These are phyloP conservation scores for Leptinotarsa tumamoca DNA, from an alignment of 2,888 invertebrate species.

Conservation along the genomic window DNA sequence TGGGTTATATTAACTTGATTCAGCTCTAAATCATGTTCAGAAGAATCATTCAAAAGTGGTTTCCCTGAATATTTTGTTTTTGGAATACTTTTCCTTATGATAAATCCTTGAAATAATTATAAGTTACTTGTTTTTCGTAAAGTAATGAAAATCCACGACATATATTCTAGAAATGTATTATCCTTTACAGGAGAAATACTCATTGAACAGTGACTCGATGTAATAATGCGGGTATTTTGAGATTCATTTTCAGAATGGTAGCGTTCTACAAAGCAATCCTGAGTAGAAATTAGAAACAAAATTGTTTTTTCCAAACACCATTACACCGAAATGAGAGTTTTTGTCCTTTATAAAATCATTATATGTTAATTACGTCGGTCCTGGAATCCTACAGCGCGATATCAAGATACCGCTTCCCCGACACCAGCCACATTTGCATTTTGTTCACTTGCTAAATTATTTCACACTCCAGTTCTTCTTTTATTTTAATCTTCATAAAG, in stretches of 20 bases:
- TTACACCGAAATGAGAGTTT: background rate
- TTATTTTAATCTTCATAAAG: slow-evolving; percentile 21
- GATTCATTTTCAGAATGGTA: background rate
- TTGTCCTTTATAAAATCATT: background rate
- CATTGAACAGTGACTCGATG: too few relatives aligned
- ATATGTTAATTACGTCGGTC: slow-evolving; percentile 1
- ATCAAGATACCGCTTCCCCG: background rate
- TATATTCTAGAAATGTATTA: too few relatives aligned
- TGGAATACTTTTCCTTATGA: too few relatives aligned
- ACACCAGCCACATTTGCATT: slow-evolving; percentile 35
- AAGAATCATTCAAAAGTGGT: too few relatives aligned
- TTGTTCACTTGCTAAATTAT: slow-evolving; percentile 37
- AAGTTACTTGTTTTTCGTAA: too few relatives aligned
- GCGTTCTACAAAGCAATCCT: background rate
- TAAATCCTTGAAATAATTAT: too few relatives aligned
- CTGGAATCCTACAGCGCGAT: slow-evolving; percentile 1
- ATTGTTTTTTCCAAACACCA: background rate
- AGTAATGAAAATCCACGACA: too few relatives aligned
- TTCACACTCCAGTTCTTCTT: slow-evolving; percentile 32
- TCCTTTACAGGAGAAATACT: too few relatives aligned
- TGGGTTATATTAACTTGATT: too few relatives aligned
- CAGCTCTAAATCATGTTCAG: too few relatives aligned
- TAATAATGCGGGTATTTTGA: too few relatives aligned
- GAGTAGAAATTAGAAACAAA: background rate
- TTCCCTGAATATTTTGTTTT: too few relatives aligned